A percentile compares a stretch with the other conserved stretches of the same genome.
Conservation (phyloP, 2,888 invertebrate species). For the Auanema freiburgensis region DNA sequence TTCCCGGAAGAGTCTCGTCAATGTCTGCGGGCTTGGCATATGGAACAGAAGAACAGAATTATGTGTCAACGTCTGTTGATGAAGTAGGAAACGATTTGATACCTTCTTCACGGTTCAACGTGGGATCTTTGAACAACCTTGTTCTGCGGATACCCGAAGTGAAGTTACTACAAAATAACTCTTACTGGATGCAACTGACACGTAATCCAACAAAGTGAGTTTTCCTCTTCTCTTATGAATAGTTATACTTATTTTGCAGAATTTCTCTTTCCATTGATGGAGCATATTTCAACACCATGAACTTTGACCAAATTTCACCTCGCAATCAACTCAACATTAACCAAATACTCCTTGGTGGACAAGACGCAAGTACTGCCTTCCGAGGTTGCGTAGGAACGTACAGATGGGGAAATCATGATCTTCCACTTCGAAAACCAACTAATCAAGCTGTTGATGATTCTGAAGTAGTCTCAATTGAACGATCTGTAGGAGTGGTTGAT, state of each 20-base stretch:
- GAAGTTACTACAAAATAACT: slow-evolving; percentile 48
- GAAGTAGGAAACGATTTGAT: slow-evolving; percentile 26
- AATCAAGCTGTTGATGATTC: slow-evolving; percentile 64
- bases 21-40: slow-evolving; percentile 66
- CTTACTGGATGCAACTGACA: slow-evolving; percentile 54
- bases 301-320: slow-evolving; percentile 29
- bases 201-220: slow-evolving; percentile 48
- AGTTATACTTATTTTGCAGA: slow-evolving; percentile 14
- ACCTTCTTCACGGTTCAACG: slow-evolving; percentile 38
- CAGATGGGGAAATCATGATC: slow-evolving; percentile 87
- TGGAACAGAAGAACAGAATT: slow-evolving; percentile 35
- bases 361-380: slow-evolving; percentile 37
- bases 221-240: slow-evolving; percentile 4
- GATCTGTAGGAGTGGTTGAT: slow-evolving; percentile 37
- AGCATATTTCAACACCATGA: slow-evolving; percentile 41
- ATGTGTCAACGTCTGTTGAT: slow-evolving; percentile 41
- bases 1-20: slow-evolving; percentile 71
- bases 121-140: slow-evolving; percentile 25
- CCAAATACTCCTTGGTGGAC: slow-evolving; percentile 43
- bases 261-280: slow-evolving; percentile 53
- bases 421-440: slow-evolving; percentile 74
- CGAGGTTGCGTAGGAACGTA: slow-evolving; percentile 78
- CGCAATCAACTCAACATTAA: slow-evolving; percentile 43
- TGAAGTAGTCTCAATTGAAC: slow-evolving; percentile 39
- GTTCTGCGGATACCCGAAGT: slow-evolving; percentile 36